phyloP scores from a whole-genome alignment of 2,113 vertebrate genomes.

The Neofelis nebulosa region DNA sequence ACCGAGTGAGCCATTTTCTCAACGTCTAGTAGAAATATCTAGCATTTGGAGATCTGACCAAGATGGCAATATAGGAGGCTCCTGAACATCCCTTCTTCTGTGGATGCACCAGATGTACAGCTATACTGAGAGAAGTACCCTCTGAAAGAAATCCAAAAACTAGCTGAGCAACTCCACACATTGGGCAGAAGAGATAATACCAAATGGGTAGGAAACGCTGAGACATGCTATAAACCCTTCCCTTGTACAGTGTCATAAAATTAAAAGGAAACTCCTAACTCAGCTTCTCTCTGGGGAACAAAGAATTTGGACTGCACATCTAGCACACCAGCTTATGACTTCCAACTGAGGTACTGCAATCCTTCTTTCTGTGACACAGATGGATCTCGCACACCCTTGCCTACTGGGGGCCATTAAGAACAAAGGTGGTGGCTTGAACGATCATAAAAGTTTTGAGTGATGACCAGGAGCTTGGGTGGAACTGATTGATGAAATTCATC shows the following conservation, averaged over 20 bases:
- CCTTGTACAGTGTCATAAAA: background rate
- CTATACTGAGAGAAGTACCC: background rate
- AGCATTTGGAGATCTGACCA: background rate
- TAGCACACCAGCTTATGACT: background rate
- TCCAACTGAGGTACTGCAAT: background rate
- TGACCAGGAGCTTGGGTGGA: background rate
- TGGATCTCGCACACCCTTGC: background rate
- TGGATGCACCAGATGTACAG: background rate
- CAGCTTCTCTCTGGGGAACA: background rate
- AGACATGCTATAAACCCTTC: background rate
- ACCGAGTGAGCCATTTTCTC: background rate
- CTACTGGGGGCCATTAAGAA: background rate
- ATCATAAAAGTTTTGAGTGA: background rate
- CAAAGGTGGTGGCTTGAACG: background rate
- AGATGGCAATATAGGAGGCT: background rate
- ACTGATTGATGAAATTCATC: background rate
- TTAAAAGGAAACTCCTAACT: background rate
- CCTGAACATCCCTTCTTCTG: background rate
- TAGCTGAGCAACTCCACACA: background rate
- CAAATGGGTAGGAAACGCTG: background rate
- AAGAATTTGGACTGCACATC: background rate
- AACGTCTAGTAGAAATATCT: background rate
- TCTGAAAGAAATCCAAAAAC: background rate
- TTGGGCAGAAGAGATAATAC: background rate
- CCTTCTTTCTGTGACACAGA: background rate